These are phyloP conservation scores for Limosa lapponica DNA, from an alignment of 2,797 vertebrate genomes.

Conservation along the genomic window DNA sequence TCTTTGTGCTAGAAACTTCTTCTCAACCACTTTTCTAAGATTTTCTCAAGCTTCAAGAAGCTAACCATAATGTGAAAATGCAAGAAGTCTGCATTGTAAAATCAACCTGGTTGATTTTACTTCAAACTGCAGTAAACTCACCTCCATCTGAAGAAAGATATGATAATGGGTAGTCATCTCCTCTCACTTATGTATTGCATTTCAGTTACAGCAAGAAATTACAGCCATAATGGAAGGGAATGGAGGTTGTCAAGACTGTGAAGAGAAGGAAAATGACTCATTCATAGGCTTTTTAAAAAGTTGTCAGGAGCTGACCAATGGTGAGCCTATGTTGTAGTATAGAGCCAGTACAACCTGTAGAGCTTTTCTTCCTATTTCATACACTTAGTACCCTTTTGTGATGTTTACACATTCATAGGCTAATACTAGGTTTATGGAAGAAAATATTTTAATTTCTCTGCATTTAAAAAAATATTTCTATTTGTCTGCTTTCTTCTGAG, in stretches of 20 bases:
- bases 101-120: neutral
- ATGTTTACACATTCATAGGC: neutral
- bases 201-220: constrained; percentile 17
- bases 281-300: neutral
- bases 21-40: neutral
- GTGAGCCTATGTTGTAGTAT: neutral
- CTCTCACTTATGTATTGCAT: neutral
- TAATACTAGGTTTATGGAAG: neutral
- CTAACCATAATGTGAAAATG: neutral
- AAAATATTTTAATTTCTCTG: neutral
- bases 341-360: neutral
- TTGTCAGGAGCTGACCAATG: neutral
- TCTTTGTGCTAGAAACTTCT: neutral
- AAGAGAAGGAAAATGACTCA: neutral
- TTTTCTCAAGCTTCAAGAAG: neutral
- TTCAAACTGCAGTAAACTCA: neutral
- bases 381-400: neutral
- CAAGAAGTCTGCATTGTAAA: neutral
- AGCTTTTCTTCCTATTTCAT: neutral
- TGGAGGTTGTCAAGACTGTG: neutral
- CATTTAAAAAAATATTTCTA: neutral
- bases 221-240: neutral
- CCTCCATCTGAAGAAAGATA: neutral
- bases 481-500: neutral
- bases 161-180: neutral